These are phyloP conservation scores for Leguminivora glycinivorella DNA, from an alignment of 1,140 invertebrate genomes.

Conservation along the genomic window DNA sequence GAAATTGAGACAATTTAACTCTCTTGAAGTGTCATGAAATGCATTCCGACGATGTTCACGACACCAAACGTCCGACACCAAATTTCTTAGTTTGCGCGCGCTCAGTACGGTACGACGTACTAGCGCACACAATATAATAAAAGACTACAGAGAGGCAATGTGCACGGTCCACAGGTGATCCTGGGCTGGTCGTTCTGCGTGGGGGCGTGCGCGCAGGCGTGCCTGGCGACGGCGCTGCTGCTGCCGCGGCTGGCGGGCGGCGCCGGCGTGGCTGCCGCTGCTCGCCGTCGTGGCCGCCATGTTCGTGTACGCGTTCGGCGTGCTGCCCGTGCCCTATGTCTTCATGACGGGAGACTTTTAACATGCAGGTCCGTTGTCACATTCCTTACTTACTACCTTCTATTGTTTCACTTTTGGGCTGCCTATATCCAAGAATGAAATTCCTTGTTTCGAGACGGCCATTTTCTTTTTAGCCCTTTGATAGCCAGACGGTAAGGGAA, in stretches of 20 bases:
- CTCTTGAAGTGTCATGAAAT: no score
- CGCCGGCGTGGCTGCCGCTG: conserved; percentile 54
- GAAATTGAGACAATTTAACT: no score
- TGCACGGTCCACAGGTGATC: conserved; percentile 44
- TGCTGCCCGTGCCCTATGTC: conserved; percentile 33
- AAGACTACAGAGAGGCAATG: no score
- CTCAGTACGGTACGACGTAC: no score
- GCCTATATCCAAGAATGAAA: no score
- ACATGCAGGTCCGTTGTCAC: conserved; percentile 36
- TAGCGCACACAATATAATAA: no score
- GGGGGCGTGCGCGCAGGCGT: conserved; percentile 36
- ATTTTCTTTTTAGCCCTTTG: neutral
- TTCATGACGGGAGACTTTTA: conserved; percentile 38
- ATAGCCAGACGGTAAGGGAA: no score
- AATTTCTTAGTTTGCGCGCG: no score
- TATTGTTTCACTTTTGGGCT: no score
- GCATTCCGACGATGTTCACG: no score
- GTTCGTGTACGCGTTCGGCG: conserved; percentile 35
- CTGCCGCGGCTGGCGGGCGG: conserved; percentile 37
- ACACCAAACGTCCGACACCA: no score
- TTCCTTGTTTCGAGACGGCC: no score
- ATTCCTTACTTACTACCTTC: neutral
- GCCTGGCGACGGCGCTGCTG: conserved; percentile 42
- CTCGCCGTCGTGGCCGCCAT: conserved; percentile 46
- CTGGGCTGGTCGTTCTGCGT: conserved; percentile 38